phyloP scores from a whole-genome alignment of 2,113 vertebrate genomes.

The Craseonycteris thonglongyai region DNA sequence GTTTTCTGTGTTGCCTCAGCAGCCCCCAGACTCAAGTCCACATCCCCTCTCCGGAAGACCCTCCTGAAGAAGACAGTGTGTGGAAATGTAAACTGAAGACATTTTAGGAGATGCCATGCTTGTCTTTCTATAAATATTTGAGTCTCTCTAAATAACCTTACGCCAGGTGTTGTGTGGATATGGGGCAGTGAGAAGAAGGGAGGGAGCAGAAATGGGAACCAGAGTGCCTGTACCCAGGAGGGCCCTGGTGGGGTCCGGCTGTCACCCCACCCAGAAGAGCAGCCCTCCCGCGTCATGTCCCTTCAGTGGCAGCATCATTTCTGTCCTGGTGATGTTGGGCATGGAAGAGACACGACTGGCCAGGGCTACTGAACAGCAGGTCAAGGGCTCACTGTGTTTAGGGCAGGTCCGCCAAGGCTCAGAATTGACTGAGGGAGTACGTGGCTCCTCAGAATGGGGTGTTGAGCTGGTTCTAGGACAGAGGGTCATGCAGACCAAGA shows the following conservation, averaged over 20 bases:
- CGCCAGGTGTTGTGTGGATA: background rate
- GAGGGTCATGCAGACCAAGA: background rate
- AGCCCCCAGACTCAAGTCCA: background rate
- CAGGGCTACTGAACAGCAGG: background rate
- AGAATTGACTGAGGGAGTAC: background rate
- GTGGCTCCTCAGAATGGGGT: background rate
- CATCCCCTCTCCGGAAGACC: background rate
- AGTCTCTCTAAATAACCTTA: background rate
- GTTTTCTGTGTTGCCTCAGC: background rate
- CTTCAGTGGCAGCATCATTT: background rate
- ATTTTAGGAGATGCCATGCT: background rate
- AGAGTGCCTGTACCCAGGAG: background rate
- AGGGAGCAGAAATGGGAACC: background rate
- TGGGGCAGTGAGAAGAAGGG: background rate
- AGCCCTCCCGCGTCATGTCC: background rate
- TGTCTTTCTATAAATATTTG: background rate
- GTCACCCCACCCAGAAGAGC: background rate
- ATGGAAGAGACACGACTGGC: fast-evolving
- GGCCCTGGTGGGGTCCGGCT: no score
- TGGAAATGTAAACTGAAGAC: background rate
- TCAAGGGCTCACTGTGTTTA: fast-evolving
- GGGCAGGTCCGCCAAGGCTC: background rate
- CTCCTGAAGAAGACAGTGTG: background rate
- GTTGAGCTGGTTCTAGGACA: background rate
- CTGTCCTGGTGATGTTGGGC: background rate